Evolutionary conservation across 2,113 vertebrate genomes (phyloP).

Genomic region (Nyctereutes procyonoides): DNA sequence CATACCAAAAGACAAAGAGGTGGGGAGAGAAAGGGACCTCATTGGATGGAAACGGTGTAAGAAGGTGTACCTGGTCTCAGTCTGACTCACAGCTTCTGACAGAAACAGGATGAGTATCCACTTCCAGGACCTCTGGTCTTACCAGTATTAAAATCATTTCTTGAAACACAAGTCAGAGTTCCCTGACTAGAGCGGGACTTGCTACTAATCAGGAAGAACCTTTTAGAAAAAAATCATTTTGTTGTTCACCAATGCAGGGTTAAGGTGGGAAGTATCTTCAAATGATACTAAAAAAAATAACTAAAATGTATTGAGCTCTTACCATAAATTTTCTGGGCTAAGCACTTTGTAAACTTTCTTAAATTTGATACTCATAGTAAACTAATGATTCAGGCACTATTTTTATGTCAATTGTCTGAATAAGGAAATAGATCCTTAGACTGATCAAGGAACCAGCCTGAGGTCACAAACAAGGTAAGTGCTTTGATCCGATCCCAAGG

Average conservation of each 20-base stretch:
- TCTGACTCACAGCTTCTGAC: constrained; percentile 46
- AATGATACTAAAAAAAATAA: not conserved
- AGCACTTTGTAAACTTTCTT: not conserved
- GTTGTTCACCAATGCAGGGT: not conserved
- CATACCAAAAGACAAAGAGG: not conserved
- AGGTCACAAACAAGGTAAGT: not conserved
- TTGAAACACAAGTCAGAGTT: constrained; percentile 35
- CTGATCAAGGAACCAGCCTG: not conserved
- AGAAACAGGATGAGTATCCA: constrained; percentile 35
- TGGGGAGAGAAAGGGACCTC: not conserved
- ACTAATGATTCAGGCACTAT: not conserved
- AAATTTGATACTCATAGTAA: not conserved
- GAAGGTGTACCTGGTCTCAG: not conserved
- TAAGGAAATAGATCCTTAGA: not conserved
- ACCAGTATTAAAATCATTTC: constrained; percentile 46
- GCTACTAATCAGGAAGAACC: not conserved
- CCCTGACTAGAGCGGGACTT: not conserved
- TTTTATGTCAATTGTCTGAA: not conserved
- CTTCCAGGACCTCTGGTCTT: constrained; percentile 41
- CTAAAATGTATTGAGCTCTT: not conserved
- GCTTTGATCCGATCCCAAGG: not conserved
- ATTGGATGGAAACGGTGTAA: not conserved
- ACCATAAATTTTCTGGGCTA: not conserved
- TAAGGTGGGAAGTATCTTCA: not conserved
- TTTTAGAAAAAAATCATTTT: not conserved